Evolutionary conservation across 2,888 invertebrate species (phyloP).

Genomic region (Empis livida): DNA sequence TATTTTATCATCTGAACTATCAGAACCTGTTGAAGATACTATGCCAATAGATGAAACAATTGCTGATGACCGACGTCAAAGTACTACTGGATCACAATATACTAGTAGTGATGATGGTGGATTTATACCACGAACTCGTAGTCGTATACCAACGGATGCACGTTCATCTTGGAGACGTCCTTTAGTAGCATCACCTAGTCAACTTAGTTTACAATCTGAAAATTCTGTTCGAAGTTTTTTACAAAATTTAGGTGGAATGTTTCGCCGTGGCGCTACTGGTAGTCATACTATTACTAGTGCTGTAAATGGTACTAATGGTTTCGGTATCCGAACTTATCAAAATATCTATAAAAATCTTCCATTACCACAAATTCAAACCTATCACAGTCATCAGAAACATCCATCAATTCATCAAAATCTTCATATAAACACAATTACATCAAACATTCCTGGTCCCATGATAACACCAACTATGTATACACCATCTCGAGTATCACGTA

Average conservation of each 20-base stretch:
- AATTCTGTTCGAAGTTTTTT: slow-evolving; percentile 47
- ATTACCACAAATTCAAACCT: slow-evolving; percentile 15
- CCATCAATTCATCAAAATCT: slow-evolving; percentile 20
- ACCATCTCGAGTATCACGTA: slow-evolving; percentile 38
- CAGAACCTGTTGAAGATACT: neutral
- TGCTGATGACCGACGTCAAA: slow-evolving; percentile 36
- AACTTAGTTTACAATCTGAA: slow-evolving; percentile 52
- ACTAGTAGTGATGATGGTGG: slow-evolving; percentile 75
- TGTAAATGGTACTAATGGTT: slow-evolving; percentile 1
- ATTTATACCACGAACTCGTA: slow-evolving; percentile 50
- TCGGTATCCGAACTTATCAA: slow-evolving; percentile 25
- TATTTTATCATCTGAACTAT: slow-evolving; percentile 39
- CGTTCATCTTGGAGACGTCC: slow-evolving; percentile 52
- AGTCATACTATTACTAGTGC: slow-evolving; percentile 3
- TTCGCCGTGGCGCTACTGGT: slow-evolving; percentile 22
- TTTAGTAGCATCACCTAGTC: slow-evolving; percentile 50
- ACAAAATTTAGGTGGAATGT: slow-evolving; percentile 28
- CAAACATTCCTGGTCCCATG: slow-evolving; percentile 11
- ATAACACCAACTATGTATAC: slow-evolving; percentile 29
- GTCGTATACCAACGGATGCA: slow-evolving; percentile 32
- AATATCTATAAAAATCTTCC: slow-evolving; percentile 25
- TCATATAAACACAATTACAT: slow-evolving; percentile 31
- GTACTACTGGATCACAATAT: slow-evolving; percentile 41
- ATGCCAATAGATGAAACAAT: slow-evolving; percentile 7
- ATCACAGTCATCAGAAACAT: slow-evolving; percentile 18